Conservation (phyloP, 1,140 invertebrate genomes). For the Mizuhopecten yessoensis region DNA sequence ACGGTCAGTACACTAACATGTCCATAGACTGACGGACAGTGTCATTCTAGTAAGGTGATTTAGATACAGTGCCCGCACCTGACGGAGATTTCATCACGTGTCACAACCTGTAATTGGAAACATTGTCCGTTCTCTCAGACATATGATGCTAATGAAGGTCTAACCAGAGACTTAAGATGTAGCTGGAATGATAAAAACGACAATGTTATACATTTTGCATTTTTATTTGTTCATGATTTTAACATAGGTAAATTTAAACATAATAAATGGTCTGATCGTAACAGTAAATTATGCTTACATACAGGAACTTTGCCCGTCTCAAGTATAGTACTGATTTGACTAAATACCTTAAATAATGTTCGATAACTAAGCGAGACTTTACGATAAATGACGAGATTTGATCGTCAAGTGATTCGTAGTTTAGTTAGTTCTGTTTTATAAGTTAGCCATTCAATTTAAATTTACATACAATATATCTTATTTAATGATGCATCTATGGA, state of each 20-base stretch:
- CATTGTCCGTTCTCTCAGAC: too few species aligned
- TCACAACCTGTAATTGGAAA: too few species aligned
- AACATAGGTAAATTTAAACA: slow-evolving; percentile 56
- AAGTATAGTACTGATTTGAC: slow-evolving; percentile 34
- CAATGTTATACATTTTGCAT: slow-evolving; percentile 45
- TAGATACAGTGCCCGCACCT: too few species aligned
- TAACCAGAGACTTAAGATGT: too few species aligned
- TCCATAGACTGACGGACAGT: too few species aligned
- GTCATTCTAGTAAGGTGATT: too few species aligned
- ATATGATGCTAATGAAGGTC: too few species aligned
- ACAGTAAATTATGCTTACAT: slow-evolving; percentile 52
- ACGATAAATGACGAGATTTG: neutral
- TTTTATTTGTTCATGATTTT: slow-evolving; percentile 56
- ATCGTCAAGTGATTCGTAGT: slow-evolving; percentile 8
- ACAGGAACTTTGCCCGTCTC: neutral
- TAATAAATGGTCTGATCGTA: slow-evolving; percentile 54
- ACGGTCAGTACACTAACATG: too few species aligned
- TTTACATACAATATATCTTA: slow-evolving; percentile 31
- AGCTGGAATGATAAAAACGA: neutral
- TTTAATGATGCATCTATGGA: neutral
- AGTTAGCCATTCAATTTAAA: slow-evolving; percentile 35
- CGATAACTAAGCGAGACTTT: slow-evolving; percentile 25
- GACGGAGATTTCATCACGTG: too few species aligned
- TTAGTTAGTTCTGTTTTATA: slow-evolving; percentile 31
- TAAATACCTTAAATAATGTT: slow-evolving; percentile 36